These are phyloP conservation scores for Aplocera efformata DNA, from an alignment of 2,888 invertebrate species.

Conservation along the genomic window DNA sequence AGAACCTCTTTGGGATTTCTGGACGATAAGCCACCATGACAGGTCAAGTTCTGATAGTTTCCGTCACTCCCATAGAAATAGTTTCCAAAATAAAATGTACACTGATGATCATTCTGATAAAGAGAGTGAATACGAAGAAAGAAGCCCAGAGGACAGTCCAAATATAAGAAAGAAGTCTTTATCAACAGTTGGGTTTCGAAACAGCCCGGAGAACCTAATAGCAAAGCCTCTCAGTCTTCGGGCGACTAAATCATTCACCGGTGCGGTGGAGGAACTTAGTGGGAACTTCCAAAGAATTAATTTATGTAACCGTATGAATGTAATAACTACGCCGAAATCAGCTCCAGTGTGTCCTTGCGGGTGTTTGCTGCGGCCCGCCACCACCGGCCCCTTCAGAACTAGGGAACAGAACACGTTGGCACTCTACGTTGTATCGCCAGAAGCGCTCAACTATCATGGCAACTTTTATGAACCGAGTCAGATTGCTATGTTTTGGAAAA, in stretches of 20 bases:
- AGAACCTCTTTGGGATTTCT: conserved; percentile 10
- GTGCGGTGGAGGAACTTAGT: conserved; percentile 64
- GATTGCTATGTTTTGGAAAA: conserved; percentile 84
- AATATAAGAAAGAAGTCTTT: conserved; percentile 67
- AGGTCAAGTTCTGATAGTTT: conserved; percentile 27
- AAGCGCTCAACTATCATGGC: conserved; percentile 78
- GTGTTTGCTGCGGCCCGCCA: conserved; percentile 57
- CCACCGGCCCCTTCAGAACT: conserved; percentile 61
- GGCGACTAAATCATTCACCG: conserved; percentile 71
- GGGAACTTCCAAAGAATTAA: conserved; percentile 63
- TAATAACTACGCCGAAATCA: conserved; percentile 48
- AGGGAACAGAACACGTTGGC: conserved; percentile 65
- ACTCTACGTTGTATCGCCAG: conserved; percentile 73
- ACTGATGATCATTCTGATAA: conserved; percentile 69
- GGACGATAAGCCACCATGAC: background rate
- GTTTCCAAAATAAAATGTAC: conserved; percentile 47
- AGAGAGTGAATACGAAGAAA: conserved; percentile 65
- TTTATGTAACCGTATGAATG: conserved; percentile 54
- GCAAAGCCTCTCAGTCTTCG: conserved; percentile 61
- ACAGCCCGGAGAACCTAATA: conserved; percentile 54
- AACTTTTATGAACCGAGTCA: conserved; percentile 77
- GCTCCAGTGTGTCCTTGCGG: conserved; percentile 68
- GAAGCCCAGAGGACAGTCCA: conserved; percentile 55
- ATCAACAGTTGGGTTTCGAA: conserved; percentile 66
- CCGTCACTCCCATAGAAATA: conserved; percentile 34